Percentiles rank a stretch among this genome's conserved stretches.
These are phyloP conservation scores for Pheosia tremula DNA, from an alignment of 2,888 invertebrate genomes.

Conservation along the genomic window DNA sequence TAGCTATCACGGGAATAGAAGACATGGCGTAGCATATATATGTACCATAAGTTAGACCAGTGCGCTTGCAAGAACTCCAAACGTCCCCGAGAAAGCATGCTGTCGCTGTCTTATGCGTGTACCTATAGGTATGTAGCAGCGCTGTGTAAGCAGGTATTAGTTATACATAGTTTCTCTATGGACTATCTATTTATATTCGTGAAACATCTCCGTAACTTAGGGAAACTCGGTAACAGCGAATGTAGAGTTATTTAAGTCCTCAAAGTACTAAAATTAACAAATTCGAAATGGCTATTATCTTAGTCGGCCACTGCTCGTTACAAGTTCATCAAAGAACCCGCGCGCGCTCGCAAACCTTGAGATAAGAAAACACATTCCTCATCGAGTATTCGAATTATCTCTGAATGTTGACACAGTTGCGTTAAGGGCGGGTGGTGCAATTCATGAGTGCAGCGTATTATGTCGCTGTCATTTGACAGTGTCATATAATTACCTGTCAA, in stretches of 20 bases:
- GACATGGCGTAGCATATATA: too few species aligned
- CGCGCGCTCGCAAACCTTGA: slow-evolving; percentile 60
- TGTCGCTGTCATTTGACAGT: too few species aligned
- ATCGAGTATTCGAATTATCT: slow-evolving; percentile 79
- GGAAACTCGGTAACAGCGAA: slow-evolving; percentile 4
- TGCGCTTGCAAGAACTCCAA: too few species aligned
- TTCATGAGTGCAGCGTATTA: slow-evolving; percentile 15
- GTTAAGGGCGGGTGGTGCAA: slow-evolving; percentile 41
- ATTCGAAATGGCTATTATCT: slow-evolving; percentile 45
- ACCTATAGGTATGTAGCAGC: too few species aligned
- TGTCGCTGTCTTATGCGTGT: too few species aligned
- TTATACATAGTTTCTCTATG: too few species aligned
- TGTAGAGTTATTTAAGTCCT: slow-evolving; percentile 29
- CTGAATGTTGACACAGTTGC: slow-evolving; percentile 77
- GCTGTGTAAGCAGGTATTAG: too few species aligned
- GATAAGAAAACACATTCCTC: slow-evolving; percentile 80
- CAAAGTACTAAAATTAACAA: slow-evolving; percentile 42
- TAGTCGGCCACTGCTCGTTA: slow-evolving; percentile 43
- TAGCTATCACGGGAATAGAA: too few species aligned
- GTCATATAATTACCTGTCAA: too few species aligned
- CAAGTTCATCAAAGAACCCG: slow-evolving; percentile 71
- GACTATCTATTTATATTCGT: too few species aligned
- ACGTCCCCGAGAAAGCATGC: too few species aligned
- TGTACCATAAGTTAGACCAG: too few species aligned
- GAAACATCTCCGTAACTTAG: background rate